phyloP scores from a whole-genome alignment of 2,797 vertebrate genomes.

The Lagocephalus sceleratus region DNA sequence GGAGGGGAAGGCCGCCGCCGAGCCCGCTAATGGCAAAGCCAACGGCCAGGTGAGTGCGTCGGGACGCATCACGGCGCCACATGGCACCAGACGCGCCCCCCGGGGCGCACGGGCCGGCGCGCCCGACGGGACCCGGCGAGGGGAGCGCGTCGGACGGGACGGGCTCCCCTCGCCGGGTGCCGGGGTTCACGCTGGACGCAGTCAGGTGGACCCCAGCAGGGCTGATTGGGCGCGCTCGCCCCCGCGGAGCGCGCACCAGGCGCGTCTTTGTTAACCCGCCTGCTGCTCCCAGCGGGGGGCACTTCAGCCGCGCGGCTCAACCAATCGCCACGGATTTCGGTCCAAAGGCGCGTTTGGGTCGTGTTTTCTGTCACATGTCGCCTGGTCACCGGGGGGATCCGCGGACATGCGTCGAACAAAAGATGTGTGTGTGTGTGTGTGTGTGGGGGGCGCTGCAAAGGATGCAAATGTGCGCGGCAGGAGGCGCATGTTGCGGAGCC shows the following conservation, averaged over 20 bases:
- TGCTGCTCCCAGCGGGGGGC: background rate
- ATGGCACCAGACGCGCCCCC: constrained; percentile 67
- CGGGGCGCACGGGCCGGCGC: constrained; percentile 39
- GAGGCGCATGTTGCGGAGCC: constrained; percentile 61
- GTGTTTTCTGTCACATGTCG: constrained; percentile 46
- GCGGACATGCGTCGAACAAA: constrained; percentile 65
- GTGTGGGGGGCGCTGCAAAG: constrained; percentile 44
- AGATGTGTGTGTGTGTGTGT: too few relatives aligned
- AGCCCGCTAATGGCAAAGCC: constrained; percentile 80
- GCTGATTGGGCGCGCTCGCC: constrained; percentile 15
- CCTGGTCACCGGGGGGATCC: background rate
- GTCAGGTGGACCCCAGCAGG: constrained; percentile 8
- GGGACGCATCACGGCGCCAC: constrained; percentile 45
- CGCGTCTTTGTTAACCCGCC: constrained; percentile 38
- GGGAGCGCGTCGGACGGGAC: too few relatives aligned
- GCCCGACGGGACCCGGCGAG: too few relatives aligned
- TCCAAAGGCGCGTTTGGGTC: background rate
- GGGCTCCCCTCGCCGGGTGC: too few relatives aligned
- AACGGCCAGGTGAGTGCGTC: constrained; percentile 86
- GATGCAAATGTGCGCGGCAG: constrained; percentile 66
- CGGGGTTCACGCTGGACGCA: too few relatives aligned
- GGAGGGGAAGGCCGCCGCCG: constrained; percentile 74
- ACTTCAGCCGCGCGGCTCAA: accelerated
- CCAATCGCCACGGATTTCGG: background rate
- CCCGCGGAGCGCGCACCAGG: constrained; percentile 34